Evolutionary conservation across 2,888 invertebrate genomes (phyloP).

Genomic region (Branchellion lobata): DNA sequence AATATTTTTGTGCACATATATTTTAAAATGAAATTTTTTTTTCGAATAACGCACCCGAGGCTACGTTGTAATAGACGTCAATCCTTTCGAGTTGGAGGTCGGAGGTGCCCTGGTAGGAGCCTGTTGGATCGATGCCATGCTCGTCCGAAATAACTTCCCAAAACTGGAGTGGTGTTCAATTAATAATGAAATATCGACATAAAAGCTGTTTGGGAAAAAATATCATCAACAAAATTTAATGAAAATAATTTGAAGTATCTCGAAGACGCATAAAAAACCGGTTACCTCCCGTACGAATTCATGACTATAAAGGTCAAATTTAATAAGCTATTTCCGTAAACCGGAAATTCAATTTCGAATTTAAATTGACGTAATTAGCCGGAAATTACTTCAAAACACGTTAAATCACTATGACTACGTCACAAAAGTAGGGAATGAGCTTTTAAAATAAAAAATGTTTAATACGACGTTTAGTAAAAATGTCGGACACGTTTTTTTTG

Average conservation of each 20-base stretch:
- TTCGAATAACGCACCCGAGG: constrained; percentile 57
- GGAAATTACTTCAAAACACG: background rate
- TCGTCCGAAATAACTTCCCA: constrained; percentile 59
- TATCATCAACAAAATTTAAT: background rate
- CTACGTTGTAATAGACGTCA: constrained; percentile 88
- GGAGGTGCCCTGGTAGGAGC: constrained; percentile 54
- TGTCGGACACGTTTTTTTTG: too few species aligned
- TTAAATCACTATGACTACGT: background rate
- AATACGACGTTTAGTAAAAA: too few species aligned
- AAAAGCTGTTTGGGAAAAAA: background rate
- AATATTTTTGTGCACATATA: background rate
- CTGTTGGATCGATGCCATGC: constrained; percentile 57
- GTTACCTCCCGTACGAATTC: background rate
- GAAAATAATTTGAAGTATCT: too few species aligned
- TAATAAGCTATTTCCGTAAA: too few species aligned
- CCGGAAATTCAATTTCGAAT: too few species aligned
- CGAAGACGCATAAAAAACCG: background rate
- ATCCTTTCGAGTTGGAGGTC: constrained; percentile 53
- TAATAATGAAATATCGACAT: background rate
- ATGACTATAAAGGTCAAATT: background rate
- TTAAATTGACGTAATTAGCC: too few species aligned
- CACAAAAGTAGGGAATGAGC: background rate
- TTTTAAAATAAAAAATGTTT: too few species aligned
- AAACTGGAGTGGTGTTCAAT: constrained; percentile 47
- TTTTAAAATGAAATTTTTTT: background rate